Evolutionary conservation across 2,113 vertebrate genomes (phyloP), one percentile per base, ranked within the genome.

Genomic region (Ochotona princeps): DNA sequence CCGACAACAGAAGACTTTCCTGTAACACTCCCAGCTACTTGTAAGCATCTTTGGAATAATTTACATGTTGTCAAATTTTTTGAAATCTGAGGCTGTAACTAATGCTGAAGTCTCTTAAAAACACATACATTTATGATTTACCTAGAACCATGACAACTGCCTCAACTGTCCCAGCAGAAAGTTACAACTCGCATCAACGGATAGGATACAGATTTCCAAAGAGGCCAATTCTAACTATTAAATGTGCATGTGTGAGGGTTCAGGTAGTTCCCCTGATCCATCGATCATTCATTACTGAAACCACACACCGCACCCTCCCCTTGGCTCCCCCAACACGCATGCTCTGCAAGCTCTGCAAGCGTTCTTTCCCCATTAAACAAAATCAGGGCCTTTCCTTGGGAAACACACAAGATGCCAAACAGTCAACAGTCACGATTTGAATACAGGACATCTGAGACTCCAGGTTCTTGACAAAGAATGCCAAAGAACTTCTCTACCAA

Each of bases 111-210:
- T 23, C 28, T 80, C 35, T 47, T 87, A 80, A 93, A 57, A 74
- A n/a, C 11, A 86, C n/a, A 83, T 92, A 51, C 25, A 67, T 92
- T 87, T 70, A 60, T 15, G 95, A 89, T 89, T 94, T 91, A 88
- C 88, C 87, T 35, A 80, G 88, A 91, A 80, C 92, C 13, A 63
- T 17, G 23, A 74, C 72, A 54, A 94, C 72, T 47, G 25, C 18
- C 93, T 93, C 65, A 87, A 32, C 20, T 61, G 25, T 87, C 49
- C 82, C 49, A 89, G 65, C 35, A 92, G 15, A 83, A 93, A 90
- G 28, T 51, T 72, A 69, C 12, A 67, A 44, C 51, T 61, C 15
- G 51, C 23, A 76, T 75, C 54, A 92, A 54, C 26, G 83, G 89
- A 32, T 57, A 60, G 70, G 86, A 96, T 4, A 28, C 2, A 72